Percentiles rank a stretch among this genome's conserved stretches.
phyloP scores from a whole-genome alignment of 1,140 invertebrate species.

The Asobara japonica region DNA sequence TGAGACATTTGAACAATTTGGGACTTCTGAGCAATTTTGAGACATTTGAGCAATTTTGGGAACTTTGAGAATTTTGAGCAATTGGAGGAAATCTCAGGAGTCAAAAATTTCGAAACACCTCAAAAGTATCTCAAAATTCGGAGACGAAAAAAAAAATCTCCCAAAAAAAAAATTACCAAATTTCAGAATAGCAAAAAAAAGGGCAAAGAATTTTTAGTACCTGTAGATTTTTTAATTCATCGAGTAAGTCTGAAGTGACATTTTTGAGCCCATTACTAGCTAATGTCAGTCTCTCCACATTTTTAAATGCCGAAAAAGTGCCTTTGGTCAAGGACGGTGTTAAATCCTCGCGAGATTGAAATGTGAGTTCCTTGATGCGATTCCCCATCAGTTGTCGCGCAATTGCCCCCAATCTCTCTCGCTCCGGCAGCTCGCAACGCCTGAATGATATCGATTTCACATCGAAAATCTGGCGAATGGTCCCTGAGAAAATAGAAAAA shows the following conservation, averaged over 20 bases:
- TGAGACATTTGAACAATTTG: too few species aligned
- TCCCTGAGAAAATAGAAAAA: too few species aligned
- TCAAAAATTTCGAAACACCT: too few species aligned
- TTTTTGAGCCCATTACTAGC: constrained; percentile 65
- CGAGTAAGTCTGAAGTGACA: constrained; percentile 70
- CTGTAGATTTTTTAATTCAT: constrained; percentile 68
- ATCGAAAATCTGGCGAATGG: background rate
- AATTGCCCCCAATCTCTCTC: constrained; percentile 46
- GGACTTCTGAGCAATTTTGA: too few species aligned
- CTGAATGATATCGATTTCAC: constrained; percentile 36
- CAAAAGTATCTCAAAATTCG: too few species aligned
- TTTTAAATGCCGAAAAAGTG: constrained; percentile 67
- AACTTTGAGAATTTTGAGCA: too few species aligned
- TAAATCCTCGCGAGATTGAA: constrained; percentile 65
- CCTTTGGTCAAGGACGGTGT: constrained; percentile 62
- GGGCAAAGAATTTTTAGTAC: too few species aligned
- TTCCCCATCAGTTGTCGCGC: constrained; percentile 55
- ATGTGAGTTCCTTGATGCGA: constrained; percentile 60
- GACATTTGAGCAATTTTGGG: too few species aligned
- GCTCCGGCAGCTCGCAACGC: constrained; percentile 48
- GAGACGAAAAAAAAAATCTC: too few species aligned
- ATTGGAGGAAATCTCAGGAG: too few species aligned
- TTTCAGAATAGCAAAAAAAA: too few species aligned
- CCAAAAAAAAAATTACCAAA: too few species aligned
- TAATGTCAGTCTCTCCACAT: constrained; percentile 63